These are phyloP conservation scores for Oscheius sp. DNA, from an alignment of 2,888 invertebrate genomes.

Conservation along the genomic window DNA sequence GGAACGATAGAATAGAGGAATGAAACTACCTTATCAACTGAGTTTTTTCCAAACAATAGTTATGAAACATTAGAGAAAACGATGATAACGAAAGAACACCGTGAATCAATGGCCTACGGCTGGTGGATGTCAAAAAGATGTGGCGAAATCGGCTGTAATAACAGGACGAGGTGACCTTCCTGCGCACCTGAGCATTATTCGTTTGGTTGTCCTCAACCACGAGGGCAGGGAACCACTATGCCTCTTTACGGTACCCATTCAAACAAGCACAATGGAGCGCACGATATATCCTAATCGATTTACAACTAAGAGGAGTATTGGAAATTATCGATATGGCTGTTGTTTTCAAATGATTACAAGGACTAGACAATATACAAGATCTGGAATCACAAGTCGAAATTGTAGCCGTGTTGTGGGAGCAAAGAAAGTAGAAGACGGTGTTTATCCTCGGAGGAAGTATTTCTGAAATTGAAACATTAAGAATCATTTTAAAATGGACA, in stretches of 20 bases:
- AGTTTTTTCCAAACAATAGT: neutral
- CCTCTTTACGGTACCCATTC: neutral
- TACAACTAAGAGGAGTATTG: neutral
- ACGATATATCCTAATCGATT: neutral
- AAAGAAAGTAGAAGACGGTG: neutral
- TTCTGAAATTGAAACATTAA: conserved; percentile 8
- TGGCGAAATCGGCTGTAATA: conserved; percentile 12
- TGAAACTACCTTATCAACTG: too few species aligned
- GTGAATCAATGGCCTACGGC: neutral
- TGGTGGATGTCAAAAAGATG: neutral
- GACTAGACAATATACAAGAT: conserved; percentile 17
- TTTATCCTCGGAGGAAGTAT: conserved; percentile 27
- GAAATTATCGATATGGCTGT: neutral
- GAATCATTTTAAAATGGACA: neutral
- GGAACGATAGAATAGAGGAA: too few species aligned
- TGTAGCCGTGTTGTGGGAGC: neutral
- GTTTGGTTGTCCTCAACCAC: conserved; percentile 10
- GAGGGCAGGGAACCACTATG: neutral
- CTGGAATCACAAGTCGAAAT: neutral
- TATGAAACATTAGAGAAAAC: neutral
- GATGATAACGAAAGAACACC: conserved; percentile 9
- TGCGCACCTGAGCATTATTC: conserved; percentile 16
- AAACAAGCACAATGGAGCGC: conserved; percentile 9
- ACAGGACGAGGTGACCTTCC: conserved; percentile 23
- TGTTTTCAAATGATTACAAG: conserved; percentile 12